These are phyloP conservation scores for Galagoides demidoff DNA, from an alignment of 2,797 vertebrate species.

Conservation along the genomic window DNA sequence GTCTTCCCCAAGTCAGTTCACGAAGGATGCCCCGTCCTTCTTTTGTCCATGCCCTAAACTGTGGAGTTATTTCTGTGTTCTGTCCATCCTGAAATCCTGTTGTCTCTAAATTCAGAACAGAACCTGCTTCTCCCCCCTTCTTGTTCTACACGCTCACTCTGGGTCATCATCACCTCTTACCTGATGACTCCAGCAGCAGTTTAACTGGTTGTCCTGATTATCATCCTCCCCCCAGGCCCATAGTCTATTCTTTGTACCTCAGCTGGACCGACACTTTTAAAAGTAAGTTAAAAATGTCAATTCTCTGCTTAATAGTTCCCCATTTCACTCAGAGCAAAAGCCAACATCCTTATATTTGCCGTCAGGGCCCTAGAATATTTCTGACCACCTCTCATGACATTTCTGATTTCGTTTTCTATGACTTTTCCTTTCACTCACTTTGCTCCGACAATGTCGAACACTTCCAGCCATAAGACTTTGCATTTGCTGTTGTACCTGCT, in stretches of 20 bases:
- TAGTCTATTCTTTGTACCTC: neutral
- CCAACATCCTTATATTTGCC: neutral
- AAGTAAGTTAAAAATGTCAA: neutral
- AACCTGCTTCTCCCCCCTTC: neutral
- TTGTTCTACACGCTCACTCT: neutral
- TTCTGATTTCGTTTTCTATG: neutral
- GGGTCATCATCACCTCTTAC: neutral
- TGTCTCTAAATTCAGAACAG: neutral
- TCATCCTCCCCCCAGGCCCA: accelerated
- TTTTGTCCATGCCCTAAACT: neutral
- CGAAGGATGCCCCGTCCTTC: neutral
- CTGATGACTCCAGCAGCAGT: neutral
- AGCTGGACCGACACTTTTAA: neutral
- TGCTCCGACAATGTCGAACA: neutral
- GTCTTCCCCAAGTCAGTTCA: neutral
- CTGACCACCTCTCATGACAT: neutral
- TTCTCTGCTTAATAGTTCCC: neutral
- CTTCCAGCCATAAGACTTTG: neutral
- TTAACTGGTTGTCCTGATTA: neutral
- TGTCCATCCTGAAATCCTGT: neutral
- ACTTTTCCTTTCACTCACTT: neutral
- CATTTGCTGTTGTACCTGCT: neutral
- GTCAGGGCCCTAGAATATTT: neutral
- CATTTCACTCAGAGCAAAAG: neutral
- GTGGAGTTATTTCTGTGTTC: neutral